Percentiles rank a stretch among this genome's conserved stretches.
These are phyloP conservation scores for Solea senegalensis DNA, from an alignment of 2,113 vertebrate species.

Conservation along the genomic window DNA sequence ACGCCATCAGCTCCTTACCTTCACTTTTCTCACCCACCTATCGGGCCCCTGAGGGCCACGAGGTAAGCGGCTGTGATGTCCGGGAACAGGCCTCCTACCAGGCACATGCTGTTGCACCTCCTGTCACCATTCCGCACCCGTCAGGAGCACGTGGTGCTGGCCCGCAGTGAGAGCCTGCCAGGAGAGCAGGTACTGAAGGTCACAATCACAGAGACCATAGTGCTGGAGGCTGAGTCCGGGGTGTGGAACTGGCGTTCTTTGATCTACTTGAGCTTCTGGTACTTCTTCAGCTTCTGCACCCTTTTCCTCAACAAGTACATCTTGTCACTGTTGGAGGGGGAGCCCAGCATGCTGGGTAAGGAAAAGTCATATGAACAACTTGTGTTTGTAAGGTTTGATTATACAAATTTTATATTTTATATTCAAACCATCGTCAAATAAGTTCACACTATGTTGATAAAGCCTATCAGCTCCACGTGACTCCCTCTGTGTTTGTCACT, in stretches of 20 bases:
- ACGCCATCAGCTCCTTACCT: not conserved
- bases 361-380: not conserved
- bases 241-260: slow-evolving; percentile 88
- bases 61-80: slow-evolving; percentile 46
- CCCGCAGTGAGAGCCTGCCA: slow-evolving; percentile 82
- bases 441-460: no score
- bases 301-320: slow-evolving; percentile 99
- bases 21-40: slow-evolving; percentile 2
- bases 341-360: slow-evolving; percentile 94
- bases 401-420: no score
- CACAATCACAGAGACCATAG: slow-evolving; percentile 92
- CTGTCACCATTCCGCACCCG: slow-evolving; percentile 76
- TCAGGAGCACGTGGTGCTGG: slow-evolving; percentile 84
- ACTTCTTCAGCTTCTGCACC: slow-evolving; percentile 98
- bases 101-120: slow-evolving; percentile 64
- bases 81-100: slow-evolving; percentile 56
- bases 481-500: no score
- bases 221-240: slow-evolving; percentile 91
- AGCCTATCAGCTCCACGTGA: no score
- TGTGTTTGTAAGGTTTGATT: no score
- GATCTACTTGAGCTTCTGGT: slow-evolving; percentile 90
- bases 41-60: slow-evolving; percentile 15
- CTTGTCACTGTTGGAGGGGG: slow-evolving; percentile 91
- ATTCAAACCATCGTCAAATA: no score
- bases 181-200: slow-evolving; percentile 90